Percentiles rank a stretch among this genome's conserved stretches.
Conservation (phyloP, 2,888 invertebrate species). For the Zaprionus lineosus region DNA sequence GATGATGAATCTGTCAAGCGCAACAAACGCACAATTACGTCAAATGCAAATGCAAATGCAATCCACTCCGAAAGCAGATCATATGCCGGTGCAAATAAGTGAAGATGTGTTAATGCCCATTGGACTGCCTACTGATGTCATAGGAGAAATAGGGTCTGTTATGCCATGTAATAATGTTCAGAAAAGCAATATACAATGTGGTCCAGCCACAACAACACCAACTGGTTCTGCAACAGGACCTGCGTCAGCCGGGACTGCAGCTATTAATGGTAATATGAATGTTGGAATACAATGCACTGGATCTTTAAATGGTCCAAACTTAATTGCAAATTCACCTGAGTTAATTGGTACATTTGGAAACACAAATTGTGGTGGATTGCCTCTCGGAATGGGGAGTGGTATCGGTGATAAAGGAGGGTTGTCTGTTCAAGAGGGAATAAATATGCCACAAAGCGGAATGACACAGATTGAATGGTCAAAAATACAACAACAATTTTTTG, state of each 20-base stretch:
- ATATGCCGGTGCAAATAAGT: constrained; percentile 64
- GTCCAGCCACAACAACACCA: constrained; percentile 1
- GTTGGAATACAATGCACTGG: constrained; percentile 28
- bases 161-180: constrained; percentile 47
- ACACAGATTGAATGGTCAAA: constrained; percentile 95
- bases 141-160: constrained; percentile 51
- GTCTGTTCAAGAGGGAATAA: constrained; percentile 38
- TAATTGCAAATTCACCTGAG: constrained; percentile 59
- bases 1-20: constrained; percentile 51
- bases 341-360: constrained; percentile 50
- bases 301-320: constrained; percentile 32
- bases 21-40: constrained; percentile 52
- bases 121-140: constrained; percentile 53
- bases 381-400: constrained; percentile 44
- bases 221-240: constrained; percentile 2
- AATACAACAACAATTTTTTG: constrained; percentile 93
- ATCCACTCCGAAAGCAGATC: constrained; percentile 46
- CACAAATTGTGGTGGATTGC: constrained; percentile 38
- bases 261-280: constrained; percentile 44
- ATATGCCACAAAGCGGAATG: constrained; percentile 76
- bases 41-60: constrained; percentile 52
- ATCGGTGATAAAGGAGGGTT: constrained; percentile 33
- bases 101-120: constrained; percentile 67
- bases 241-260: constrained; percentile 1
- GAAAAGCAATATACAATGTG: constrained; percentile 50